Evolutionary conservation across 2,888 invertebrate species (phyloP), one percentile per base, ranked within the genome.

Genomic region (Tachina grossa): DNA sequence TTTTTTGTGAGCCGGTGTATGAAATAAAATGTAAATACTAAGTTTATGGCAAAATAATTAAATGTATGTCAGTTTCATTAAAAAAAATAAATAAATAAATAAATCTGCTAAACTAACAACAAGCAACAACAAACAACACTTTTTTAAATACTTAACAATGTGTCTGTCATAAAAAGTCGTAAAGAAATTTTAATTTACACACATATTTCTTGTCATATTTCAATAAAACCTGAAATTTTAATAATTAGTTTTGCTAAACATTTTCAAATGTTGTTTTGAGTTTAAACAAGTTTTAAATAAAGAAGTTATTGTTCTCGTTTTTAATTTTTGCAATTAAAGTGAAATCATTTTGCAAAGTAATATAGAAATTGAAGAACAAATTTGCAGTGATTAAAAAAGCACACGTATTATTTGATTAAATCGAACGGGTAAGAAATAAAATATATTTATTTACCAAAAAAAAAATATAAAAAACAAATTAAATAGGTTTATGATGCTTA

Each of bases 251-350:
- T 51, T 22, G 41, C 43, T 53, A 43, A 69, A 61, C 14, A 68
- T 43, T 45, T 68, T 9, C 51, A 51, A 49, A 51, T 14, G 43
- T 10, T 4, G 31, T 45, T 79, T 53, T 63, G 39, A 63, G 45
- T 68, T n/a, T n/a, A 78, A 78, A 78, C 68, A 59, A 51, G 22
- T 78, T 76, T 76, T 1, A 39, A 45, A 31, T 31, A 10, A 22
- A 43, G n/a, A 43, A 61, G 16, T 41, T 45, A 39, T 49, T 14
- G 8, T 61, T 59, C 19, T 39, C 61, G 61, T 74, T 74, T 49
- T 41, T 16, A 59, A 45, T 31, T 74, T 61, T 39, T 61, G 49
- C 8, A 65, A 49, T 45, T 68, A 47, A 77, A 76, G 61, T 74
- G 61, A 61, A 74, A 59, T 47, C 39, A 49, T 16, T 61, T 41